These are phyloP conservation scores for Campoplex nolae DNA, from an alignment of 2,888 invertebrate genomes.

Conservation along the genomic window DNA sequence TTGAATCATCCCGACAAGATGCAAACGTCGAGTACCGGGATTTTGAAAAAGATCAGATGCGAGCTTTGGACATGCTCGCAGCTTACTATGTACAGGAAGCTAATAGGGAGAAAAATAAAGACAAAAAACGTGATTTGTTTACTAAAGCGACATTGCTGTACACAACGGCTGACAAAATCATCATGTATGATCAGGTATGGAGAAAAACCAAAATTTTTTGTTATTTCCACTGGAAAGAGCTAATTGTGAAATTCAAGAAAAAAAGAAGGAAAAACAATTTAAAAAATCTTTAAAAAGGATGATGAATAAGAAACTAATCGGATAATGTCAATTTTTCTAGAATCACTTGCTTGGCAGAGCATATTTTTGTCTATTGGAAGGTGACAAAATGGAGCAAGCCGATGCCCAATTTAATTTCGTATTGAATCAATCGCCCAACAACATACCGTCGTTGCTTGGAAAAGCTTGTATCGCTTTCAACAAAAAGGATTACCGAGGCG, in stretches of 20 bases:
- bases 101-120: conserved; percentile 97
- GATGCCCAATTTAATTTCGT: conserved; percentile 99
- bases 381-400: conserved; percentile 99
- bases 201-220: neutral
- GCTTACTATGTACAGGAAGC: conserved; percentile 99
- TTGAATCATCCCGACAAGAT: conserved; percentile 94
- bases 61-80: conserved; percentile 98
- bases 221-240: neutral
- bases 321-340: conserved; percentile 83
- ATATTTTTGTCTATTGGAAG: conserved; percentile 98
- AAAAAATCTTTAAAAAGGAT: neutral
- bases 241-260: neutral
- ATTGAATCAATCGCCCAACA: conserved; percentile 96
- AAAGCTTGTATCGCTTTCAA: conserved; percentile 99
- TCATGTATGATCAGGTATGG: conserved; percentile 98
- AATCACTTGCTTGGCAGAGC: conserved; percentile 99
- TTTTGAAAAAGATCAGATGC: conserved; percentile 99
- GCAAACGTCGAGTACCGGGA: conserved; percentile 95
- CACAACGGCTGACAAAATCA: conserved; percentile 98
- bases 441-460: conserved; percentile 98
- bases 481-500: conserved; percentile 97
- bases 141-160: conserved; percentile 98
- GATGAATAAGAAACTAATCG: neutral
- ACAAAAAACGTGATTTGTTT: conserved; percentile 96
- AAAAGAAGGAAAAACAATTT: neutral